Evolutionary conservation across 2,888 invertebrate species (phyloP).

Genomic region (Drosophila koepferae): DNA sequence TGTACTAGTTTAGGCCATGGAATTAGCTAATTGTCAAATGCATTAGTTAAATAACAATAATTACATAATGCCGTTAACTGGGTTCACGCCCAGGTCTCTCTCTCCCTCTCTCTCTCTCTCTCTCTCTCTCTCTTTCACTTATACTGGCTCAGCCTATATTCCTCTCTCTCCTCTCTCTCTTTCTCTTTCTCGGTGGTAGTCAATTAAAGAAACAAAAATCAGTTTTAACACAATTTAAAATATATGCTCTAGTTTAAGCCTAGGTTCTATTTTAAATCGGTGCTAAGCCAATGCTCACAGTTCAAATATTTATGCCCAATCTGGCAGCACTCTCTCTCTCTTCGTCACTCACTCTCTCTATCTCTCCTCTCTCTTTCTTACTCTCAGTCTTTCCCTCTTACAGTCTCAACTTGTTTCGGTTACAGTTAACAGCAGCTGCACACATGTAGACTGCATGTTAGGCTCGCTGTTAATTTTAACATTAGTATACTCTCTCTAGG

Average conservation of each 20-base stretch:
- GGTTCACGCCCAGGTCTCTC: constrained; percentile 19
- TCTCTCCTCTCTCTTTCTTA: constrained; percentile 11
- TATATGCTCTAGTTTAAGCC: constrained; percentile 59
- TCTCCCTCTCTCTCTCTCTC: not conserved
- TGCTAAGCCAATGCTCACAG: constrained; percentile 79
- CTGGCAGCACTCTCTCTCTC: constrained; percentile 38
- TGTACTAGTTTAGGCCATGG: constrained; percentile 21
- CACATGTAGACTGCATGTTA: not conserved
- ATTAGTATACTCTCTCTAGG: constrained; percentile 7
- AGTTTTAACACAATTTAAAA: constrained; percentile 31
- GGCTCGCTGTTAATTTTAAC: constrained; percentile 1
- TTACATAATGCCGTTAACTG: constrained; percentile 58
- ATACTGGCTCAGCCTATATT: not conserved
- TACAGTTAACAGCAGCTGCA: not conserved
- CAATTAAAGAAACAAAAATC: constrained; percentile 26
- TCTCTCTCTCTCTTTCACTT: not conserved
- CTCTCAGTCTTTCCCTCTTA: constrained; percentile 4
- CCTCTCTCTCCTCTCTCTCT: not conserved
- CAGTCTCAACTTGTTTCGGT: constrained; percentile 4
- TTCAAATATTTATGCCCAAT: constrained; percentile 46
- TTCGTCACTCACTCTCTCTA: constrained; percentile 16
- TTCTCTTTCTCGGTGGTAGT: constrained; percentile 63
- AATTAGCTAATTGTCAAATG: constrained; percentile 38
- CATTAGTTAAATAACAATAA: constrained; percentile 64
- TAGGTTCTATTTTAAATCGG: constrained; percentile 72